Conservation (phyloP, 2,113 vertebrate species). For the Hyperoodon ampullatus region DNA sequence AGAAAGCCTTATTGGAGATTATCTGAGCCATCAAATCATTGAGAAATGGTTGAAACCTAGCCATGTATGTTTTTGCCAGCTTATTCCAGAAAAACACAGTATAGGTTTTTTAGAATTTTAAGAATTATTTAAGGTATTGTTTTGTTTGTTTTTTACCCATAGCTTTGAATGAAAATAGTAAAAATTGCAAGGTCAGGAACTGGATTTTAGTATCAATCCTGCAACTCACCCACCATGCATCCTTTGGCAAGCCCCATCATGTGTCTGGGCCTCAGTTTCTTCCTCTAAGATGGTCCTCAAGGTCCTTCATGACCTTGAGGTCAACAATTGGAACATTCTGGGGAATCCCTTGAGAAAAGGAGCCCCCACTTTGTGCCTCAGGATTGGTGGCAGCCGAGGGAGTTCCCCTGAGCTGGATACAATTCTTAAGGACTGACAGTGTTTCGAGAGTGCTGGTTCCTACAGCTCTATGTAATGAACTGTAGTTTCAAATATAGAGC, state of each 20-base stretch:
- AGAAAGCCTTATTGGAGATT: slow-evolving; percentile 15
- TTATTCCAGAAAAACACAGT: slow-evolving; percentile 13
- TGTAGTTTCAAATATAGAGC: not conserved
- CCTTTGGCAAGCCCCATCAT: not conserved
- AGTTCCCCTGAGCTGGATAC: not conserved
- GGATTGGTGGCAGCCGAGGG: not conserved
- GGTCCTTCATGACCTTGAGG: not conserved
- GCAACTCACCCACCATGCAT: not conserved
- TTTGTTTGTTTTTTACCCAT: not conserved
- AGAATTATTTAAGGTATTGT: not conserved
- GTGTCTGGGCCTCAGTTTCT: not conserved
- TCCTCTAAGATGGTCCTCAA: not conserved
- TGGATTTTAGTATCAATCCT: not conserved
- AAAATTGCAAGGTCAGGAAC: not conserved
- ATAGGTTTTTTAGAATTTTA: slow-evolving; percentile 26
- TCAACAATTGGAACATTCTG: not conserved
- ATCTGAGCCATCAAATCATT: not conserved
- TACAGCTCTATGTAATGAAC: not conserved
- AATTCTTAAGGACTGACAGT: not conserved
- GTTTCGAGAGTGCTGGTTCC: slow-evolving; percentile 1
- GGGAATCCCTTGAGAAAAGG: not conserved
- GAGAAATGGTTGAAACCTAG: slow-evolving; percentile 40
- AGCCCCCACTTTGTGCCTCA: not conserved
- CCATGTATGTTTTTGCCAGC: not conserved
- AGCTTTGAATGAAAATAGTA: not conserved